These are phyloP conservation scores for Ametastegia equiseti DNA, from an alignment of 2,888 invertebrate genomes.

Conservation along the genomic window DNA sequence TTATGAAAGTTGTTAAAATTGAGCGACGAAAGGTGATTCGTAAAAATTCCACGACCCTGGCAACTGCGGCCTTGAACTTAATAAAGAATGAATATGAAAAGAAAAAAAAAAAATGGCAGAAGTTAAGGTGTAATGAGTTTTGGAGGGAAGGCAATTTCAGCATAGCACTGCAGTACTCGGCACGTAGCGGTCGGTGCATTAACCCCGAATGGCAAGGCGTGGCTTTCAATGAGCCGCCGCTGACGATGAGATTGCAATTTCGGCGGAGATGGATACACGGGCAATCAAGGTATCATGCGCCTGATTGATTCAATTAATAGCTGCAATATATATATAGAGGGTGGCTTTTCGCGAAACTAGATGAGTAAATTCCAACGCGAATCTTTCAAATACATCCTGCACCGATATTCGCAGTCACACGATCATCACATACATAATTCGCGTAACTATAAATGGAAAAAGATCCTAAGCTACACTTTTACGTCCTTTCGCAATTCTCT, in stretches of 20 bases:
- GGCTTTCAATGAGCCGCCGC: constrained; percentile 39
- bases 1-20: too few species aligned
- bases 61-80: not conserved
- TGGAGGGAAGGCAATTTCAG: constrained; percentile 2
- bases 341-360: not conserved
- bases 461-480: too few species aligned
- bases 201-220: constrained; percentile 40
- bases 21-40: too few species aligned
- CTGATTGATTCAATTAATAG: constrained; percentile 40
- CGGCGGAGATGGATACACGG: constrained; percentile 34
- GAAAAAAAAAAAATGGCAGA: not conserved
- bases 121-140: constrained; percentile 5
- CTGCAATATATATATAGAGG: not conserved
- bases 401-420: too few species aligned
- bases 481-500: too few species aligned
- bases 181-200: constrained; percentile 11
- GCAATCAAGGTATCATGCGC: constrained; percentile 38
- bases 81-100: not conserved
- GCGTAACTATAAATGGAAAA: too few species aligned
- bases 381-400: not conserved
- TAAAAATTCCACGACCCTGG: not conserved
- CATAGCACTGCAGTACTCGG: not conserved
- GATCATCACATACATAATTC: too few species aligned
- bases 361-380: not conserved
- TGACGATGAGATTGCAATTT: constrained; percentile 47